These are phyloP conservation scores for Portevinia maculata DNA, from an alignment of 2,888 invertebrate species.

Conservation along the genomic window DNA sequence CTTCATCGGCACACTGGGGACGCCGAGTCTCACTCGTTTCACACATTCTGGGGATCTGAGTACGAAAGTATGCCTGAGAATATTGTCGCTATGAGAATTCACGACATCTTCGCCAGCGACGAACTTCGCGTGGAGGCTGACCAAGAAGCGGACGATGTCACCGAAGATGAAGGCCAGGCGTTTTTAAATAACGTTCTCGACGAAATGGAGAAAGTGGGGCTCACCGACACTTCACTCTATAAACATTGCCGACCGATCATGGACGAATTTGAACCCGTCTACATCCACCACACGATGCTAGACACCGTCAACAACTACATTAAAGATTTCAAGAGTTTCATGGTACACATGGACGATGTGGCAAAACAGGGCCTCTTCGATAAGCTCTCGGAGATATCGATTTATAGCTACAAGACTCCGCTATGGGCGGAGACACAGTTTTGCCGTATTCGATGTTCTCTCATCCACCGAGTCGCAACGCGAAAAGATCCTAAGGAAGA, in stretches of 20 bases:
- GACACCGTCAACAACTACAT: conserved; percentile 79
- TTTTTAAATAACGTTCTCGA: conserved; percentile 80
- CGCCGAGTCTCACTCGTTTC: conserved; percentile 75
- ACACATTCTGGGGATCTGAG: conserved; percentile 80
- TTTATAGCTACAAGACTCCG: conserved; percentile 79
- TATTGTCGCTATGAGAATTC: conserved; percentile 77
- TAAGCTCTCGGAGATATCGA: conserved; percentile 78
- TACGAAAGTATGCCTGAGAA: conserved; percentile 78
- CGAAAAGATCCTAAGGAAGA: conserved; percentile 80
- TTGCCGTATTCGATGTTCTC: conserved; percentile 81
- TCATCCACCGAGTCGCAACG: conserved; percentile 80
- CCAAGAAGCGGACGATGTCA: conserved; percentile 76
- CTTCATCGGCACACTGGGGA: conserved; percentile 78
- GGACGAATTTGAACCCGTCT: conserved; percentile 81
- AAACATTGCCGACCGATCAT: conserved; percentile 80
- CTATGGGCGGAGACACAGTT: conserved; percentile 81
- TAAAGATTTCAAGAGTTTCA: conserved; percentile 78
- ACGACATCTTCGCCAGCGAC: conserved; percentile 78
- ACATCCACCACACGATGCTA: conserved; percentile 80
- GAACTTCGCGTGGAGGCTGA: conserved; percentile 78
- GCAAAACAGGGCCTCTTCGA: conserved; percentile 80
- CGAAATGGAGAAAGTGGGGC: conserved; percentile 79
- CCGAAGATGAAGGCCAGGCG: conserved; percentile 77
- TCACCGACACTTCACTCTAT: conserved; percentile 79
- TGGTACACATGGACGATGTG: conserved; percentile 80